Conservation (phyloP, 2,888 invertebrate genomes). For the Macropis europaea region DNA sequence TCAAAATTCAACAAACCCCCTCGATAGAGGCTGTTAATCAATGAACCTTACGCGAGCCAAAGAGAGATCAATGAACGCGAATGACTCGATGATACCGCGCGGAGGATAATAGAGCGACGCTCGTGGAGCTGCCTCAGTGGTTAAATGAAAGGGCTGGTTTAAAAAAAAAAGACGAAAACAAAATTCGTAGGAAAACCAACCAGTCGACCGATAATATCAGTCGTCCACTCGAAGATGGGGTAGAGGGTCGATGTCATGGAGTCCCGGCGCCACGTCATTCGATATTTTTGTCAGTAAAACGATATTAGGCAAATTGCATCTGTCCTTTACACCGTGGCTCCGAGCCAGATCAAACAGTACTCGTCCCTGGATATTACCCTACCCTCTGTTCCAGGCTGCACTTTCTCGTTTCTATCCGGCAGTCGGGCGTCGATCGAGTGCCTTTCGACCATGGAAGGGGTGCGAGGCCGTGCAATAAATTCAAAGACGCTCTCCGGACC, state of each 20-base stretch:
- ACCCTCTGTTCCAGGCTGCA: constrained; percentile 54
- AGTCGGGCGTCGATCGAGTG: constrained; percentile 60
- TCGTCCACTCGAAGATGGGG: constrained; percentile 60
- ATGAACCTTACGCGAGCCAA: constrained; percentile 41
- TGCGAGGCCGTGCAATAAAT: constrained; percentile 46
- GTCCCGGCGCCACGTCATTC: constrained; percentile 68
- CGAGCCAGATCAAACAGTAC: constrained; percentile 70
- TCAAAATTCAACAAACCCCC: constrained; percentile 42
- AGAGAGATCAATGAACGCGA: constrained; percentile 49
- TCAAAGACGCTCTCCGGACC: constrained; percentile 31
- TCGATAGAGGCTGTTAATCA: constrained; percentile 15
- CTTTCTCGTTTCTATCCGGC: constrained; percentile 59
- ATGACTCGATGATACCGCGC: constrained; percentile 47
- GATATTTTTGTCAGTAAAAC: constrained; percentile 78
- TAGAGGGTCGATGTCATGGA: constrained; percentile 57
- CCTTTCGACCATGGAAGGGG: constrained; percentile 53
- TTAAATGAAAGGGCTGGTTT: constrained; percentile 50
- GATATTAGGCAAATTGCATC: constrained; percentile 77
- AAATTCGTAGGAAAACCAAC: constrained; percentile 36
- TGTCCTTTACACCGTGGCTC: constrained; percentile 74
- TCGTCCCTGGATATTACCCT: constrained; percentile 66
- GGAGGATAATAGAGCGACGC: constrained; percentile 30
- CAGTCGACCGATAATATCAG: constrained; percentile 57
- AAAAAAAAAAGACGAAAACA: not conserved
- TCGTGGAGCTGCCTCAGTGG: constrained; percentile 14